These are phyloP conservation scores for Conus betulinus DNA, from an alignment of 1,140 invertebrate species.

Conservation along the genomic window DNA sequence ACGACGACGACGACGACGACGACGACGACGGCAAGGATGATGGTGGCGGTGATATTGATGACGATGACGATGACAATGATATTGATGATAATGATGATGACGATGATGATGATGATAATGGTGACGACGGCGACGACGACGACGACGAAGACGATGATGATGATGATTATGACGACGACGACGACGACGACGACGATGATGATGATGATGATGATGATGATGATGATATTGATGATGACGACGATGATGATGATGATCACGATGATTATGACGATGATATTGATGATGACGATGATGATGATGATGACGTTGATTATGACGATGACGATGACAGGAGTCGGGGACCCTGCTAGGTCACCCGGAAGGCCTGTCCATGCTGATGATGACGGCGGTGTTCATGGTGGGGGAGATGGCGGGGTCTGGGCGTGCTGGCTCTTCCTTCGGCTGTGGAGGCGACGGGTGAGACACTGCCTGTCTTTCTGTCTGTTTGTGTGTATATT, in stretches of 20 bases:
- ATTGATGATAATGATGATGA: constrained; percentile 15
- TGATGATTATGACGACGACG: background rate
- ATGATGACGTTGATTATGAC: background rate
- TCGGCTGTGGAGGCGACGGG: constrained; percentile 82
- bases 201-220: constrained; percentile 13
- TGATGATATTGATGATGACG: constrained; percentile 10
- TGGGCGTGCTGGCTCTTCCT: constrained; percentile 84
- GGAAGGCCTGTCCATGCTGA: constrained; percentile 69
- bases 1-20: background rate
- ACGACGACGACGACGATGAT: constrained; percentile 1
- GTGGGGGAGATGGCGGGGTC: constrained; percentile 86
- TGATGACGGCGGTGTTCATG: constrained; percentile 82
- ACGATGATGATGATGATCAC: background rate
- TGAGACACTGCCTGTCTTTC: constrained; percentile 61
- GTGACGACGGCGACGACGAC: background rate
- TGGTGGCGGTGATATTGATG: constrained; percentile 12
- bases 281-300: constrained; percentile 9
- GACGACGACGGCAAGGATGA: background rate
- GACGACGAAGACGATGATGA: background rate
- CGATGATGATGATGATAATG: background rate
- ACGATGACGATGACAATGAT: constrained; percentile 26
- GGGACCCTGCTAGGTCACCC: constrained; percentile 58
- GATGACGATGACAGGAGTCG: constrained; percentile 16
- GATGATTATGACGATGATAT: background rate
- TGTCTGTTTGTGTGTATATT: too few species aligned